Percentiles rank a stretch among this genome's conserved stretches.
phyloP scores from a whole-genome alignment of 2,888 invertebrate genomes.

The Caenorhabditis imperialis region DNA sequence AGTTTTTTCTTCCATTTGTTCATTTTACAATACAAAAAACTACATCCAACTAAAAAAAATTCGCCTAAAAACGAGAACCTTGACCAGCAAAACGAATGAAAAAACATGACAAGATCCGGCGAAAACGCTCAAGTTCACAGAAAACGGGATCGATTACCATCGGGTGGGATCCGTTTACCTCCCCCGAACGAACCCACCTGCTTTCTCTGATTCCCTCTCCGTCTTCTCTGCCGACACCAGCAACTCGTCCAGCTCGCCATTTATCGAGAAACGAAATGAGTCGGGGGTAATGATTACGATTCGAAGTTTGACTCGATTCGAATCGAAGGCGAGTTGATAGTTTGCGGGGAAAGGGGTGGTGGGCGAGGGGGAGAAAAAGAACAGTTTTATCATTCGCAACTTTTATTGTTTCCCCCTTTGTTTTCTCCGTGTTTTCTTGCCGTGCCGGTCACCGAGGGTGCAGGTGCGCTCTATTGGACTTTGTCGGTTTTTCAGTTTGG shows the following conservation, averaged over 20 bases:
- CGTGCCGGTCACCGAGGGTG: no score
- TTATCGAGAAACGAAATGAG: neutral
- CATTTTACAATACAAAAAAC: no score
- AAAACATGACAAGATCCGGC: conserved; percentile 8
- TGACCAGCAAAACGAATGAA: no score
- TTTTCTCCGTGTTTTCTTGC: conserved; percentile 9
- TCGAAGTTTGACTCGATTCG: conserved; percentile 4
- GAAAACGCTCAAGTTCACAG: conserved; percentile 10
- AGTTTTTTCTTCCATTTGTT: no score
- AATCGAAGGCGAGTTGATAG: neutral
- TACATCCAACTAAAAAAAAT: no score
- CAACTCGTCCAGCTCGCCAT: conserved; percentile 42
- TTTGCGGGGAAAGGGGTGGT: no score
- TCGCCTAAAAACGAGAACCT: no score
- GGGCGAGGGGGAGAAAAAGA: no score
- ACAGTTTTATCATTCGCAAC: conserved; percentile 12
- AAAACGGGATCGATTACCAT: conserved; percentile 47
- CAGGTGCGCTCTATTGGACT: neutral
- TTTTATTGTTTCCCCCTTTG: neutral
- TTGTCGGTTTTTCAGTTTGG: neutral
- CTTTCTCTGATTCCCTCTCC: conserved; percentile 36
- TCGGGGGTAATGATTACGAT: conserved; percentile 34
- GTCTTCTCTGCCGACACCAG: conserved; percentile 20
- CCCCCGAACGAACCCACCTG: no score
- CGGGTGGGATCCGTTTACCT: conserved; percentile 48